phyloP scores from a whole-genome alignment of 2,888 invertebrate species.

The Pterobdella sp. region DNA sequence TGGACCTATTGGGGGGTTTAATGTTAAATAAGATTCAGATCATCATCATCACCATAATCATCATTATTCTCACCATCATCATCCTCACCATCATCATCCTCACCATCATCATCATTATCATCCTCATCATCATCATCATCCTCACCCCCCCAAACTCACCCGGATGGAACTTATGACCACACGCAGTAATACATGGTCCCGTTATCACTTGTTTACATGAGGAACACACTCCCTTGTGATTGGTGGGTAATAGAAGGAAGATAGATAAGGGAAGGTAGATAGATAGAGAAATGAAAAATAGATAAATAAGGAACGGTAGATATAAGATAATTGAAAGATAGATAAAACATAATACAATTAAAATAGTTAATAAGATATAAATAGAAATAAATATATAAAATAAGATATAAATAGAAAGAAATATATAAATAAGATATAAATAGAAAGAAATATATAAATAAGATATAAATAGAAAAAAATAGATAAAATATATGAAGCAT shows the following conservation, averaged over 20 bases:
- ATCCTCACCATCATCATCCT: slow-evolving; percentile 26
- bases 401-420: not conserved
- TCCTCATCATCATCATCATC: slow-evolving; percentile 21
- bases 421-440: not conserved
- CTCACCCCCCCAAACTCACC: not conserved
- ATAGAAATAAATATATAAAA: not conserved
- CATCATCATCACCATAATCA: slow-evolving; percentile 30
- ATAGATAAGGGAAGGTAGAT: not conserved
- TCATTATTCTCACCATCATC: slow-evolving; percentile 29
- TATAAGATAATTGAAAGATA: not conserved
- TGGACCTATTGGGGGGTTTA: not conserved
- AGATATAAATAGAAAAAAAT: not conserved
- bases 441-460: not conserved
- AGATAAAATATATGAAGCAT: not conserved
- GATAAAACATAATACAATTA: not conserved
- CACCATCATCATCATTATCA: slow-evolving; percentile 23
- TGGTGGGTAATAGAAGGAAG: not conserved
- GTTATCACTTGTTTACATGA: not conserved
- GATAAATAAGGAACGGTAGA: not conserved
- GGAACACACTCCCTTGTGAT: not conserved
- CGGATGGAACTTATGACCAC: not conserved
- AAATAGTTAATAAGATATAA: not conserved
- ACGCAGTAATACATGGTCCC: not conserved
- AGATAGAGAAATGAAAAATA: not conserved
- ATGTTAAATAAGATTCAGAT: not conserved